Evolutionary conservation across 2,113 vertebrate genomes (phyloP).

Genomic region (Butastur rufipennis): DNA sequence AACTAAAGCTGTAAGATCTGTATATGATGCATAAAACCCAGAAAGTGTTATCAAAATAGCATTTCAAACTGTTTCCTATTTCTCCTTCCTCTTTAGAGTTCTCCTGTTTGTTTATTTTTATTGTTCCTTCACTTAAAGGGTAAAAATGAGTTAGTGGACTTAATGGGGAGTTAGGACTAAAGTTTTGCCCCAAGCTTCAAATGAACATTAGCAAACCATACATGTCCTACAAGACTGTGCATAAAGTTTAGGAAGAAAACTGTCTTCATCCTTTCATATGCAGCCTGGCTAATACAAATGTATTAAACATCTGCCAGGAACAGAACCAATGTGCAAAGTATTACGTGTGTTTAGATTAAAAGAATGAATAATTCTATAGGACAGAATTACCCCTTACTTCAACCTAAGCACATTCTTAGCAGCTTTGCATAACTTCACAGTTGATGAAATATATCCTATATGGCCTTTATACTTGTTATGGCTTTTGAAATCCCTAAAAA

Average conservation of each 20-base stretch:
- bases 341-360: not conserved
- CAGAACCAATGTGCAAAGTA: not conserved
- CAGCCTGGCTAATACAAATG: not conserved
- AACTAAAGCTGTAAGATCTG: not conserved
- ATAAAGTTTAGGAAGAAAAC: not conserved
- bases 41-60: not conserved
- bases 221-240: not conserved
- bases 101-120: not conserved
- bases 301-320: not conserved
- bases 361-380: not conserved
- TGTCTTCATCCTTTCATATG: not conserved
- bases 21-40: not conserved
- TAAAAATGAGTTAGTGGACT: not conserved
- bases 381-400: not conserved
- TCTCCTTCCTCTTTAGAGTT: not conserved
- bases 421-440: not conserved
- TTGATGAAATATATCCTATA: not conserved
- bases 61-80: not conserved
- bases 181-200: not conserved
- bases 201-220: not conserved
- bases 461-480: not conserved
- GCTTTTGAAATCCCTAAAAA: not conserved
- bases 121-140: not conserved
- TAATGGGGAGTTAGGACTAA: not conserved
- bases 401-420: not conserved